Percentiles rank a stretch among this genome's conserved stretches.
Evolutionary conservation across 2,113 vertebrate species (phyloP).

Genomic region (Chamaea fasciata): DNA sequence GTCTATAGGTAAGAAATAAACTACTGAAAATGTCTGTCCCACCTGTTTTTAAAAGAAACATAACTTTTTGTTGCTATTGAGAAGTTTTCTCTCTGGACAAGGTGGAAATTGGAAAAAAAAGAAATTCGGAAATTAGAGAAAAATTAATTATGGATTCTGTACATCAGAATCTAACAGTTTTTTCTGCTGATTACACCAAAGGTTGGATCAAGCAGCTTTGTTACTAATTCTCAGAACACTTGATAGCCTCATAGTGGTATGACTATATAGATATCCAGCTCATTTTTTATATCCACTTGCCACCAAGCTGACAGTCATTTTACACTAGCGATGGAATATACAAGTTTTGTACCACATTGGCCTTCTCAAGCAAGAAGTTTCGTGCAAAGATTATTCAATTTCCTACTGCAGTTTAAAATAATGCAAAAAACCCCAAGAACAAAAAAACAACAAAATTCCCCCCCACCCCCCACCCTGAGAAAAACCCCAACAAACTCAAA

Average conservation of each 20-base stretch:
- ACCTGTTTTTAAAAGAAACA: background rate
- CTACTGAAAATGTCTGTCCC: background rate
- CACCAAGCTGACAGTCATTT: background rate
- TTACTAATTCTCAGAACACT: background rate
- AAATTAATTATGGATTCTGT: background rate
- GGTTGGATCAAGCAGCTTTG: background rate
- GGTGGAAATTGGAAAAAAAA: background rate
- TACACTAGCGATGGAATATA: background rate
- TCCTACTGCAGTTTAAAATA: background rate
- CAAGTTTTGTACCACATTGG: background rate
- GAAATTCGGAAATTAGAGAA: background rate
- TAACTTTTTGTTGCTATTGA: background rate
- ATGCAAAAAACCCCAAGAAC: background rate
- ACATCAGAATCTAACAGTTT: background rate
- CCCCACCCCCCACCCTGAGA: rapidly evolving
- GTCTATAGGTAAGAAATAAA: background rate
- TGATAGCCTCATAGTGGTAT: background rate
- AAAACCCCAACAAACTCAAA: background rate
- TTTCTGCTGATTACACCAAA: background rate
- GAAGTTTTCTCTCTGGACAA: background rate
- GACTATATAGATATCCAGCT: background rate
- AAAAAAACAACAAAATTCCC: background rate
- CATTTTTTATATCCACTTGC: background rate
- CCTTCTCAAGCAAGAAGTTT: background rate
- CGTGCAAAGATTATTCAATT: background rate